Base-by-base conservation (phyloP, 1,140 invertebrate species). In the Drosophila tristis region DNA sequence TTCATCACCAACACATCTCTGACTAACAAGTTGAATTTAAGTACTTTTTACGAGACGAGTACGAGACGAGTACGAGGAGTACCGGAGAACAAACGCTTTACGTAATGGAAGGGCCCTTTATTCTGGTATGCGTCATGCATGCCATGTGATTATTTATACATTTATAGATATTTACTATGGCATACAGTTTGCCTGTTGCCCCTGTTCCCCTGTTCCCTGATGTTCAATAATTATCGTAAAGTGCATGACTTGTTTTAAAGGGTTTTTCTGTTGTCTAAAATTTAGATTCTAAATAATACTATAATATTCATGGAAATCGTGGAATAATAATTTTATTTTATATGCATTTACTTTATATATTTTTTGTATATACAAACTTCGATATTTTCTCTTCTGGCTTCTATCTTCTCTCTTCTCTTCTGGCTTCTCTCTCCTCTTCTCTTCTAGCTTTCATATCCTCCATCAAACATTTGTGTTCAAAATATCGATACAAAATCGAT, bases 1-100 rank as follows among this genome's bases (percentile, higher is more conserved):
- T 60, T 48, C 43, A 43, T 59, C 72, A 56, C 20, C 51, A 20
- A 20, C 20, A 20, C 20, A 35, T 13, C 31, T 50, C 47, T 29
- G 49, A 45, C 77, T 80, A 81, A 81, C 78, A 81, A 81, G 78
- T 81, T 65, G 61, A 61, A 48, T 78, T 84, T 71, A 71, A 79
- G 80, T 84, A 82, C 64, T 68, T 50, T 53, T 63, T 43, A 45
- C 59, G 42, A 78, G 55, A 16, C 16, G 42, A 78, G 55, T 48
- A 58, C 49, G 42, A 78, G 55, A 58, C 49, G 42, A 78, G 55
- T 48, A 58, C 49, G 63, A 43, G 48, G 39, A 8, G 53, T 16
- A 16, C 16, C 16, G 61, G 54, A 31, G 31, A 31, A 68, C 65
- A 68, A 66, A 55, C 65, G 61, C 44, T 64, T 70, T 70, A 35